Evolutionary conservation across 2,888 invertebrate species (phyloP).

Genomic region (Chaitophorus viminalis): DNA sequence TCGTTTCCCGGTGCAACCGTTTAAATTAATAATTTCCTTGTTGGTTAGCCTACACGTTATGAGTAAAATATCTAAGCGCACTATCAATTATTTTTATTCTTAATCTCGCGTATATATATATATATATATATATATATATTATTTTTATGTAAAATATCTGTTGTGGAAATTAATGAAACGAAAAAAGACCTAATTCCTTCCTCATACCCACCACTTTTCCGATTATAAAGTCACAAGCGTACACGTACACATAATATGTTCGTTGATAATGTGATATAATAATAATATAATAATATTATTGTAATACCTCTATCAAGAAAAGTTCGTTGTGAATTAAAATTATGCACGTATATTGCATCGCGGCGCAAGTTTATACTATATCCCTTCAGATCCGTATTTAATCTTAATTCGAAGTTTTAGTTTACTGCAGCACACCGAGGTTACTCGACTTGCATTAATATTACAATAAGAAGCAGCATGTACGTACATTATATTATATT

Average conservation of each 20-base stretch:
- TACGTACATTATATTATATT: no score
- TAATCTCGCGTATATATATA: background rate
- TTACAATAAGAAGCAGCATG: background rate
- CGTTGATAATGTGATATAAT: no score
- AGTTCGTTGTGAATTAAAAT: background rate
- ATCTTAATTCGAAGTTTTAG: background rate
- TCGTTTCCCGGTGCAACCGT: background rate
- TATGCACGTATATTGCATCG: background rate
- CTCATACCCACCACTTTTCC: background rate
- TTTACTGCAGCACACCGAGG: background rate
- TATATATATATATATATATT: no score
- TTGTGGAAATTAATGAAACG: constrained; percentile 17
- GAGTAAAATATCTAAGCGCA: background rate
- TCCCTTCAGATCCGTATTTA: background rate
- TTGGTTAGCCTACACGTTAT: background rate
- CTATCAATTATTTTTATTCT: constrained; percentile 2
- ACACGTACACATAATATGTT: no score
- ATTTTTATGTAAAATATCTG: background rate
- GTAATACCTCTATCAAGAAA: background rate
- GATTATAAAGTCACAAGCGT: background rate
- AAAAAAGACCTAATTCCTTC: background rate
- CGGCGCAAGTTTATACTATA: background rate
- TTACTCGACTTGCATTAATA: background rate
- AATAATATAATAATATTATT: no score
- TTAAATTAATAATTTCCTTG: background rate